Conservation (phyloP, 2,113 vertebrate species). For the Barnardius zonarius region DNA sequence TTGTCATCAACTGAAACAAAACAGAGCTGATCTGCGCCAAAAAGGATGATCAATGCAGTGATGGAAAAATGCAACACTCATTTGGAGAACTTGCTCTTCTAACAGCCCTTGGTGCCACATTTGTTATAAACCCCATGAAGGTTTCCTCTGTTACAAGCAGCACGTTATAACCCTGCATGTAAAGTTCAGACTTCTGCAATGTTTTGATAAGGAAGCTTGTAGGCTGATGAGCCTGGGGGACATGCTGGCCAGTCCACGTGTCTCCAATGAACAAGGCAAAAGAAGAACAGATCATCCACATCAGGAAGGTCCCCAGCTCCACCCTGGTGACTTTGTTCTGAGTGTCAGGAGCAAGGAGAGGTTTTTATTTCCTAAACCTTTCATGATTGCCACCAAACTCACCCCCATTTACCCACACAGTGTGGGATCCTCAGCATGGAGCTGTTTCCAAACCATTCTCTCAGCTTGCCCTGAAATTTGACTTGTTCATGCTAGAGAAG, state of each 20-base stretch:
- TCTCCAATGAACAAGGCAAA: fast-evolving
- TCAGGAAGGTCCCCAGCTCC: not conserved
- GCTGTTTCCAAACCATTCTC: not conserved
- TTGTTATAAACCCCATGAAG: fast-evolving
- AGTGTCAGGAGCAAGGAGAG: not conserved
- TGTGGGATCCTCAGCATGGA: not conserved
- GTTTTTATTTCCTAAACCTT: not conserved
- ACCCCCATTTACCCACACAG: fast-evolving
- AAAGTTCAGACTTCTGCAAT: not conserved
- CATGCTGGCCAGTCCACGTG: fast-evolving
- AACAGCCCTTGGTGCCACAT: not conserved
- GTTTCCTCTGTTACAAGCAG: not conserved
- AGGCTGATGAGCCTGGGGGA: not conserved
- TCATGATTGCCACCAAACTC: not conserved
- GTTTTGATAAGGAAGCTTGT: not conserved
- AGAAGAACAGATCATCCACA: fast-evolving
- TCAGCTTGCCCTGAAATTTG: not conserved
- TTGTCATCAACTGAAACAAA: not conserved
- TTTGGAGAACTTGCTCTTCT: not conserved
- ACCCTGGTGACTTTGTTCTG: not conserved
- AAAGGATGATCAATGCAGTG: fast-evolving
- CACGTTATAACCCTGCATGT: fast-evolving
- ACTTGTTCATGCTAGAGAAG: fast-evolving
- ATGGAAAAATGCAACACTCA: fast-evolving
- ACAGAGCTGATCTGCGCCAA: not conserved